Evolutionary conservation across 2,888 invertebrate species (phyloP).

Genomic region (Ceratothoa steindachneri): DNA sequence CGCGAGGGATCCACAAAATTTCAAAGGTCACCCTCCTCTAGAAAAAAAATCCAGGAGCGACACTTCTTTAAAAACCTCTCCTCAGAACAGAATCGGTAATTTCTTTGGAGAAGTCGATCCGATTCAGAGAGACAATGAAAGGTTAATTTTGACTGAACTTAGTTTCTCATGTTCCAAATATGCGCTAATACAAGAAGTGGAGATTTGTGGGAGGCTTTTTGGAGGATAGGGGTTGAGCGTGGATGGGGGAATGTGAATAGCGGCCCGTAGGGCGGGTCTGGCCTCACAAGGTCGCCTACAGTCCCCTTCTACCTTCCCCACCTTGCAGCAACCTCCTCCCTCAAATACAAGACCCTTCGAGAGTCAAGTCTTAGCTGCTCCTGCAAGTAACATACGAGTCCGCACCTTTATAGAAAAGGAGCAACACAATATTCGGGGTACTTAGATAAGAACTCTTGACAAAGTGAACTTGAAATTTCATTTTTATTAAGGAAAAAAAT

Average conservation of each 20-base stretch:
- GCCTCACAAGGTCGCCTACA: slow-evolving; percentile 31
- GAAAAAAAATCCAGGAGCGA: not conserved
- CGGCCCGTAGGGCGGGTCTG: slow-evolving; percentile 7
- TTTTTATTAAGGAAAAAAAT: too few relatives aligned
- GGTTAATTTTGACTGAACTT: not conserved
- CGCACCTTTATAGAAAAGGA: not conserved
- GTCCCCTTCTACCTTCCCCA: slow-evolving; percentile 4
- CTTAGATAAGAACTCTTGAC: too few relatives aligned
- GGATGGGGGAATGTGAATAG: not conserved
- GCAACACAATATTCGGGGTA: not conserved
- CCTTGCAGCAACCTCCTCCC: not conserved
- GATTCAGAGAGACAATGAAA: not conserved
- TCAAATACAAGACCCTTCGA: too few relatives aligned
- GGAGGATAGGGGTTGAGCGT: slow-evolving; percentile 6
- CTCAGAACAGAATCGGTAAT: not conserved
- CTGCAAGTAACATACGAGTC: not conserved
- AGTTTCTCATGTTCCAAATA: not conserved
- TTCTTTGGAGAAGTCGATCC: not conserved
- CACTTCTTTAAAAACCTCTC: not conserved
- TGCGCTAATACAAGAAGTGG: not conserved
- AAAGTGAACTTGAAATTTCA: too few relatives aligned
- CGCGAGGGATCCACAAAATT: not conserved
- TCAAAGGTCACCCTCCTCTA: slow-evolving; percentile 8
- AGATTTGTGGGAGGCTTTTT: not conserved
- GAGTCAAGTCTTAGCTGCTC: too few relatives aligned